Base-by-base conservation (phyloP, 1,140 invertebrate genomes). In the Eurosta solidaginis region DNA sequence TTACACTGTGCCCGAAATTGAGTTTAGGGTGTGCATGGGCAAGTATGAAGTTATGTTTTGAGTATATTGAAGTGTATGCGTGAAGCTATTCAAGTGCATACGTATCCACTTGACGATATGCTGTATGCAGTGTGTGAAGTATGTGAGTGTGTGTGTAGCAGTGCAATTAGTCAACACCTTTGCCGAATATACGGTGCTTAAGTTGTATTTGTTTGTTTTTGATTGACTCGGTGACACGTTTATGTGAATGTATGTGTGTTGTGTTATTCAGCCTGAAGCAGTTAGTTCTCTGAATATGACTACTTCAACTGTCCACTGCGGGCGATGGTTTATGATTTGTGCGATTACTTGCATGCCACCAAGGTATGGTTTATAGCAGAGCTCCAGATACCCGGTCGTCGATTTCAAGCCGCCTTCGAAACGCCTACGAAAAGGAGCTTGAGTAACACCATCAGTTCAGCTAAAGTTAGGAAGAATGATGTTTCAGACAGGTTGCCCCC, bases 161-260 rank as follows among this genome's bases (percentile, higher is more conserved):
- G 17, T 68, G 33, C 59, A 68, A 68, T 68, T 68, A 68, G 59
- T 14, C 36, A 68, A 68, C 59, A 68, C 59, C 59, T 68, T n/a
- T 68, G 12, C 59, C 33, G 33, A 40, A 29, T 40, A 17, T 27
- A 36, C 59, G 3, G 40, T 33, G 7, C n/a, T 4, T 6, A 2
- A 47, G n/a, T 17, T 17, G 45, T n/a, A 47, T 47, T 47, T 12
- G 14, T 3, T 17, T 17, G 45, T 17, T 47, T 47, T 47, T 12
- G n/a, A 47, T 47, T 47, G 14, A 12, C 45, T 47, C n/a, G 14
- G 12, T 47, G 45, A 14, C n/a, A n/a, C n/a, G n/a, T n/a, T n/a
- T n/a, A n/a, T n/a, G n/a, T n/a, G n/a, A n/a, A n/a, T 27, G 52
- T 2, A 14, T 54, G 22, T 54, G 52, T 33, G 52, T 3, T 4